Evolutionary conservation across 2,113 vertebrate genomes (phyloP), one percentile per base, ranked within the genome.

Genomic region (Brevimyrus niger): DNA sequence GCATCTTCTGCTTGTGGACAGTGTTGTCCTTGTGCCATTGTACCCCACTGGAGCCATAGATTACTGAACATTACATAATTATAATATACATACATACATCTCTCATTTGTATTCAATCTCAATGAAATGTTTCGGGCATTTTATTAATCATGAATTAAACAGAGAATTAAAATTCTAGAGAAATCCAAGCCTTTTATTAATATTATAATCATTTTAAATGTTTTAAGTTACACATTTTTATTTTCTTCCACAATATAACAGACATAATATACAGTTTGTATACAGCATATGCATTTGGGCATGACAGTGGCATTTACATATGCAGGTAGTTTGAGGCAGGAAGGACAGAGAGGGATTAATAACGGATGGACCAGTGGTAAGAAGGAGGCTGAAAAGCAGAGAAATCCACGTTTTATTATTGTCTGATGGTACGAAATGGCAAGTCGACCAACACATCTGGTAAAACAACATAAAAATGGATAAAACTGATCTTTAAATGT

Each of bases 91-190:
- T 7, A 38, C 27, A 69, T 10, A 69, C n/a, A 65, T 11, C n/a
- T 2, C 1, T 38, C 5, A 38, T 76, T 76, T 76, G 27, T 7
- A 35, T 76, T 38, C 69, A 19, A 27, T 27, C n/a, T 27, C 58
- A 31, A 15, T 13, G n/a, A 80, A n/a, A 17, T 19, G 4, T 19
- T 80, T 19, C 10, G 42, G 17, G 6, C 15, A 19, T 80, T 76
- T 38, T 42, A 15, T 95, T 96, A 95, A 94, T 94, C 94, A 95
- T 94, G 92, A 92, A 55, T 55, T 55, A 55, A 55, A 92, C 93
- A 92, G 93, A 94, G 93, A 93, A 94, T 95, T 94, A 94, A 94
- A 95, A 94, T 93, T 95, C 94, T 91, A 93, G 95, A 95, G 91
- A 94, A 93, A 93, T 90, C 90, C 90, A 91, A 94, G 89, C 90